Percentiles rank a stretch among this genome's conserved stretches.
Evolutionary conservation across 2,113 vertebrate genomes (phyloP).

Genomic region (Picathartes gymnocephalus): DNA sequence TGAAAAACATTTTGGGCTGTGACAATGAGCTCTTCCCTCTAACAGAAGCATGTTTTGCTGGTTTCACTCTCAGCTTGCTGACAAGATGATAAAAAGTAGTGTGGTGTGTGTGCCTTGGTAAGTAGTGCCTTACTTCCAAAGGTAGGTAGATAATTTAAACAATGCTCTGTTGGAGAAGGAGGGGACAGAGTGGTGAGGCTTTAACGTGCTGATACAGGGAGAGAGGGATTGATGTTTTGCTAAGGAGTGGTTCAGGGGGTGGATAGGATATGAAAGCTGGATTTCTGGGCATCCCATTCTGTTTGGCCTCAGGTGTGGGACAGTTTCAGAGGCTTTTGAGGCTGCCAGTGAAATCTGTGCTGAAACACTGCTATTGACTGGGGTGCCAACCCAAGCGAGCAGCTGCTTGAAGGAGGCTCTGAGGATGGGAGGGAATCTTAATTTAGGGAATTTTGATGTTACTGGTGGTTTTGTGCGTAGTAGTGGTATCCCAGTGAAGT

Average conservation of each 20-base stretch:
- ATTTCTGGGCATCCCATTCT: not conserved
- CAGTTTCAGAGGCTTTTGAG: not conserved
- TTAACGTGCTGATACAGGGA: not conserved
- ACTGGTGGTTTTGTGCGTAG: not conserved
- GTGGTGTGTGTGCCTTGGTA: not conserved
- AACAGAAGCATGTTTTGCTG: not conserved
- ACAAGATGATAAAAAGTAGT: not conserved
- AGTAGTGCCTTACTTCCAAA: not conserved
- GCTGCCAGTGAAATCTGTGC: not conserved
- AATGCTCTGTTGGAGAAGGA: not conserved
- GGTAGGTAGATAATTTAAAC: not conserved
- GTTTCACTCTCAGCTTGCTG: slow-evolving; percentile 16
- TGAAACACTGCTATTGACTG: not conserved
- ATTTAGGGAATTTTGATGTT: not conserved
- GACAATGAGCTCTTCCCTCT: not conserved
- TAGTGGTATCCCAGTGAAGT: not conserved
- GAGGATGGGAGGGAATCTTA: not conserved
- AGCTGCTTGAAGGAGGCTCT: not conserved
- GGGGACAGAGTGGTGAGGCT: not conserved
- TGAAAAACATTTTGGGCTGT: not conserved
- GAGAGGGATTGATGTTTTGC: not conserved
- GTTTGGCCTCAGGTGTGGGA: not conserved
- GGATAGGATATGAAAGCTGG: not conserved
- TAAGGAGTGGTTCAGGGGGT: no score
- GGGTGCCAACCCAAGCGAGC: not conserved